Conservation (phyloP, 2,797 vertebrate species). For the Sebastes diploproa region DNA sequence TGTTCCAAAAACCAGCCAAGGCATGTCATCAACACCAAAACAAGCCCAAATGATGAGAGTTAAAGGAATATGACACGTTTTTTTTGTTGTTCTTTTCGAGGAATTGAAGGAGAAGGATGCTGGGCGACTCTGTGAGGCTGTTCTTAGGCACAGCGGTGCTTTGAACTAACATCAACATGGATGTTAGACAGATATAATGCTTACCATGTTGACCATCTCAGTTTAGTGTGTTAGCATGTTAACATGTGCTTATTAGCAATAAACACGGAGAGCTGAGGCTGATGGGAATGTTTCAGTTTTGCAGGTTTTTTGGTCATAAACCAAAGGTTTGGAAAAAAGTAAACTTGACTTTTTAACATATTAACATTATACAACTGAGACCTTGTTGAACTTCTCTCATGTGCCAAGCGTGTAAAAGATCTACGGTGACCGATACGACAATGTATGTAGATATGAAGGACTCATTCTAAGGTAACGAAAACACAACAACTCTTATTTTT, state of each 20-base stretch:
- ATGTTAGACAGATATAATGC: neutral
- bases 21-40: conserved; percentile 14
- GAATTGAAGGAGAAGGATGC: neutral
- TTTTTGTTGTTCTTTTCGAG: neutral
- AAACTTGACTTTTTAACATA: no score
- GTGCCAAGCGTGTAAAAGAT: no score
- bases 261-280: neutral
- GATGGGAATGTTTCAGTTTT: neutral
- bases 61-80: neutral
- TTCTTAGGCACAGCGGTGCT: no score
- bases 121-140: neutral
- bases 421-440: no score
- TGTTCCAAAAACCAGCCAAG: neutral
- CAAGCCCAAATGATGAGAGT: conserved; percentile 1
- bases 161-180: neutral
- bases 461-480: no score
- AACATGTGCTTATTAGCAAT: neutral
- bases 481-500: no score
- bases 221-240: neutral
- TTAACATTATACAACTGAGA: no score
- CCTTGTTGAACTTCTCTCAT: no score
- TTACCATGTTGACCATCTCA: neutral
- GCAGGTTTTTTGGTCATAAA: no score
- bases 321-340: no score
- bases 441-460: no score